Base-by-base conservation (phyloP, 1,140 invertebrate genomes). In the Cephus cinctus region DNA sequence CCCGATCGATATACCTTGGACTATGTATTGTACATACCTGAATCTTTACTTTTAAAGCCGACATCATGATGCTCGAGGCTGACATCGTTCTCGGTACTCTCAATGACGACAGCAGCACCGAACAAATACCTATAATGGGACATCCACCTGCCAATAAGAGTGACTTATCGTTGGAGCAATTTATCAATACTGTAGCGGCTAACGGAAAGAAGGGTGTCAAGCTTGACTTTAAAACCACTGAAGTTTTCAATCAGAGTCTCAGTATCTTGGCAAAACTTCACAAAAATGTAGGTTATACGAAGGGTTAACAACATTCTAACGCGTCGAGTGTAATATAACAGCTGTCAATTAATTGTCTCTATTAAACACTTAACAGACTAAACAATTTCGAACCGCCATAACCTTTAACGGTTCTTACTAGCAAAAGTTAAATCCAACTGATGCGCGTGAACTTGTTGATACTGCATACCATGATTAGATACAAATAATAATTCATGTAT, bases 181-280 rank as follows among this genome's bases (percentile, higher is more conserved):
- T 94, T 72, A 61, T 96, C 1, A 52, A 72, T 5, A 70, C 72
- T 12, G 82, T 88, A 5, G 63, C 79, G 2, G 69, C 73, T 3
- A 77, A 74, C 50, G 78, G 83, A 66, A 69, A 72, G 54, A 87
- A 87, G 61, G 92, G 92, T 1, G 83, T 94, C 2, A 96, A 96
- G 67, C 75, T 96, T 2, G 90, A 96, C 66, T 94, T 97, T 58
- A 95, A 95, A 69, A 81, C 81, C 0, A 86, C 86, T 16, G 86
- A 89, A 43, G 88, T 87, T 6, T 89, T 93, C 51, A 80, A 86
- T 42, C 77, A 77, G 9, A 84, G 86, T 19, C 73, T 85, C 11
- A 64, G 76, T 3, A 77, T 85, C 43, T 55, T 90, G 1, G 67
- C 79, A 25, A 64, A 70, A 11, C 15, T 68, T 11, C 71, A 75